phyloP scores from a whole-genome alignment of 2,797 vertebrate genomes.

The Gymnopithys bicolor region DNA sequence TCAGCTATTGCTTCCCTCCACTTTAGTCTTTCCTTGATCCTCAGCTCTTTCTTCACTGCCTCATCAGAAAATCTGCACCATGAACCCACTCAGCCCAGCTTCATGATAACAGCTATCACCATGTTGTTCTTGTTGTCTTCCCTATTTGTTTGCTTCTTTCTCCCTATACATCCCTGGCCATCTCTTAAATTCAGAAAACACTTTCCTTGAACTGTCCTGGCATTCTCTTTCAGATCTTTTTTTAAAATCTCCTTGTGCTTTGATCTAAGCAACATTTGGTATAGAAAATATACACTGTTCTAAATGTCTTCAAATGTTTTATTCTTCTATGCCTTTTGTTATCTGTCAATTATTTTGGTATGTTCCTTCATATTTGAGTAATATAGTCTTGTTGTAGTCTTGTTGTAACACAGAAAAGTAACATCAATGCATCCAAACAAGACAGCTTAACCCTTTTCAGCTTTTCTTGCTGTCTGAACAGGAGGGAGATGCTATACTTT shows the following conservation, averaged over 20 bases:
- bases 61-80: background rate
- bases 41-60: conserved; percentile 8
- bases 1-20: conserved; percentile 25
- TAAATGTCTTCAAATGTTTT: background rate
- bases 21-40: conserved; percentile 45
- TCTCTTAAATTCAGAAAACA: background rate
- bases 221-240: background rate
- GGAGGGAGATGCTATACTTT: background rate
- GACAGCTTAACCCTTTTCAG: background rate
- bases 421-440: background rate
- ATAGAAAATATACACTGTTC: rapidly evolving
- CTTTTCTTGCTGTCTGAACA: background rate
- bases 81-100: background rate
- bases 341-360: background rate
- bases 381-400: background rate
- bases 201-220: background rate
- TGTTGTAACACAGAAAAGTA: background rate
- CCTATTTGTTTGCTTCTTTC: background rate
- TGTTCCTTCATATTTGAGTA: background rate
- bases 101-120: background rate
- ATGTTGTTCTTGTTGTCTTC: background rate
- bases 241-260: background rate
- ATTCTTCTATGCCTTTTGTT: background rate
- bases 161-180: background rate
- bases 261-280: background rate